Evolutionary conservation across 2,113 vertebrate species (phyloP).

Genomic region (Ramphastos sulfuratus): DNA sequence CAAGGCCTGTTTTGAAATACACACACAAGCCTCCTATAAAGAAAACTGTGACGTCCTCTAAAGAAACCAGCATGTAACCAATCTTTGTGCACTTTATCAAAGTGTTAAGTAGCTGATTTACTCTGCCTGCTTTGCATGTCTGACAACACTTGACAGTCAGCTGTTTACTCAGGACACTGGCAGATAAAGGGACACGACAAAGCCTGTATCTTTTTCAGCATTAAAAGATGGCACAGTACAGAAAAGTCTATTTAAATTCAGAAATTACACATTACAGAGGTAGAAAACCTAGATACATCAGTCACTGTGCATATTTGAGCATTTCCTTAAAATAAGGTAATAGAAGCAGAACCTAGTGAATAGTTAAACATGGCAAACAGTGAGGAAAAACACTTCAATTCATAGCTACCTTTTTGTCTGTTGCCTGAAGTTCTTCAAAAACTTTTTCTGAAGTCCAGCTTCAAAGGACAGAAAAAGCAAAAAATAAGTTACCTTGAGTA

Average conservation of each 20-base stretch:
- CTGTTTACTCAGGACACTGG: not conserved
- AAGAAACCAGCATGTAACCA: not conserved
- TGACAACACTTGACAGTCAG: not conserved
- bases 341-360: not conserved
- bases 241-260: not conserved
- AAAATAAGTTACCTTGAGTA: not conserved
- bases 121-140: not conserved
- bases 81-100: not conserved
- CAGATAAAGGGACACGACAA: not conserved
- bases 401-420: conserved; percentile 87
- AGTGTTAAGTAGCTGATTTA: not conserved
- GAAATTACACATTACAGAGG: not conserved
- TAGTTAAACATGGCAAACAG: not conserved
- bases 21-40: not conserved
- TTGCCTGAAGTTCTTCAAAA: conserved; percentile 96
- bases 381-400: not conserved
- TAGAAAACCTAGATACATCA: not conserved
- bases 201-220: not conserved
- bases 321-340: not conserved
- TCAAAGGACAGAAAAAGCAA: conserved; percentile 42
- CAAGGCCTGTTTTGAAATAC: not conserved
- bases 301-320: not conserved
- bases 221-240: not conserved
- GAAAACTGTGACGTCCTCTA: not conserved
- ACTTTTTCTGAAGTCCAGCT: conserved; percentile 97